Evolutionary conservation across 2,797 vertebrate genomes (phyloP).

Genomic region (Fistularia tabacaria): DNA sequence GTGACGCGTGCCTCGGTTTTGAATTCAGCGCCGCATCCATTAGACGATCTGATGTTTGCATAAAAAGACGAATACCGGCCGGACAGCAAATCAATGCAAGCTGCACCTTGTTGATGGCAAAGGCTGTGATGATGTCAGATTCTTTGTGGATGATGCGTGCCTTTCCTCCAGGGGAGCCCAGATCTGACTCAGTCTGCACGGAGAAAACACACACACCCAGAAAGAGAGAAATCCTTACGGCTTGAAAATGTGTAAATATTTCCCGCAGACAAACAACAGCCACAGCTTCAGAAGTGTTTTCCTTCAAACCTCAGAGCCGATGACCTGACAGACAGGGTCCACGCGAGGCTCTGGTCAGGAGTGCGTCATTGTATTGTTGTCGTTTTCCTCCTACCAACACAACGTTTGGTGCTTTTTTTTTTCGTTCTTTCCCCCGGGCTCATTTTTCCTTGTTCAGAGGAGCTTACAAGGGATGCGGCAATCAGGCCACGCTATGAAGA

Average conservation of each 20-base stretch:
- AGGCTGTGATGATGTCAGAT: conserved; percentile 98
- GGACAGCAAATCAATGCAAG: neutral
- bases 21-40: too few relatives aligned
- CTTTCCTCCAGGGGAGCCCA: conserved; percentile 80
- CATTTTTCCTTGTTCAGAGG: conserved; percentile 19
- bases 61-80: too few relatives aligned
- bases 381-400: conserved; percentile 1
- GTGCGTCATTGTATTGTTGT: conserved; percentile 21
- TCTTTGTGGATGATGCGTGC: conserved; percentile 98
- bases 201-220: neutral
- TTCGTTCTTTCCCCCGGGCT: neutral
- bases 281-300: conserved; percentile 30
- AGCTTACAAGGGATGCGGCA: conserved; percentile 8
- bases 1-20: too few relatives aligned
- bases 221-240: too few relatives aligned
- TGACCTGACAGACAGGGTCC: conserved; percentile 27
- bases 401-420: conserved; percentile 1
- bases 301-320: conserved; percentile 23
- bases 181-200: conserved; percentile 84
- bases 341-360: conserved; percentile 16
- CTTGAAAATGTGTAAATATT: conserved; percentile 12
- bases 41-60: too few relatives aligned
- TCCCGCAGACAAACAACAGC: conserved; percentile 28
- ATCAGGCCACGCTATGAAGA: neutral
- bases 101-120: conserved; percentile 95